Base-by-base conservation (phyloP, 2,888 invertebrate species). In the Baccha elongata region DNA sequence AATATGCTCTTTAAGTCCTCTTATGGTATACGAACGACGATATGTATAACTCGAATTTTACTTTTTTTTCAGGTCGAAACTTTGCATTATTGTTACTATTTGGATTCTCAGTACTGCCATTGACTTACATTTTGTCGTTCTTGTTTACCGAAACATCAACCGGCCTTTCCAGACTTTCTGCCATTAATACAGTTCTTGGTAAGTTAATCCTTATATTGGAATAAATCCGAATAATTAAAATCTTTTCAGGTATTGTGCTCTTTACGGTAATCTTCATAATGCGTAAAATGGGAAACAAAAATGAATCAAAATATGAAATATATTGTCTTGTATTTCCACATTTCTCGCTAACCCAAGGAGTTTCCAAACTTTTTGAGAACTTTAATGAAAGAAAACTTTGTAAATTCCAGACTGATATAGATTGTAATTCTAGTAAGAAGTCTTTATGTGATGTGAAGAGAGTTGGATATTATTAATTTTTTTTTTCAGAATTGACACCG, bases 41-140 rank as follows among this genome's bases (percentile, higher is more conserved):
- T n/a, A n/a, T n/a, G n/a, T n/a, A n/a, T n/a, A n/a, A n/a, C n/a
- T n/a, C n/a, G n/a, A n/a, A n/a, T n/a, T n/a, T n/a, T n/a, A n/a
- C n/a, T 40, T n/a, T 13, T 4, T 10, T 58, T 42, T 4, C 58
- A 64, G 64, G 64, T 35, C 26, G 64, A 11, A 17, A 15, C 23
- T 48, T 64, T 11, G 19, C 19, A 23, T 1, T 64, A 4, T 35
- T 64, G 1, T 13, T 64, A 13, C 37, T 64, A 0, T 64, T 64
- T 50, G 64, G 64, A 8, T 64, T 3, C 23, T 46, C 64, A 21
- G 64, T 15, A 3, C n/a, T 64, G 11, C 64, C 64, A 23, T 6
- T 64, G 6, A 64, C 64, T 7, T 64, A 64, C n/a, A 5, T 50
- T 4, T 48, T 64, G 1, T 21, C 64, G 10, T 35, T 32, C 35